Evolutionary conservation across 2,888 invertebrate genomes (phyloP).

Genomic region (Omphaloscelis lunosa): DNA sequence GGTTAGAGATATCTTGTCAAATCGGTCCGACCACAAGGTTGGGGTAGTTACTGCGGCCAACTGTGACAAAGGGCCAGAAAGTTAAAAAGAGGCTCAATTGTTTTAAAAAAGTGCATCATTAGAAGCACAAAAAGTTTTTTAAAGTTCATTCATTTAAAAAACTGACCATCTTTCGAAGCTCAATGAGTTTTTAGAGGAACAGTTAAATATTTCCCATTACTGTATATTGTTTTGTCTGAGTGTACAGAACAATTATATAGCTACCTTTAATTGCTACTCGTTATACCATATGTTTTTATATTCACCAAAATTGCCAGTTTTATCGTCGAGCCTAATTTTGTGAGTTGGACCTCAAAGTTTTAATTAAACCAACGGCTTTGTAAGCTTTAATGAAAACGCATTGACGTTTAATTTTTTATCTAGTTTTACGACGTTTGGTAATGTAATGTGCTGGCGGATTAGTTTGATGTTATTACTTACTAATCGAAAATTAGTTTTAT

Average conservation of each 20-base stretch:
- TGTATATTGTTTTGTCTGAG: constrained; percentile 21
- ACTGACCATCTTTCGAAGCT: neutral
- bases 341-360: constrained; percentile 48
- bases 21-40: neutral
- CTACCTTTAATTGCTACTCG: constrained; percentile 33
- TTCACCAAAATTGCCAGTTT: constrained; percentile 40
- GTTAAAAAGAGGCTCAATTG: neutral
- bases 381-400: constrained; percentile 34
- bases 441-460: constrained; percentile 7
- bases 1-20: too few species aligned
- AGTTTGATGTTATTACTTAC: neutral
- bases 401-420: constrained; percentile 41
- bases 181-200: neutral
- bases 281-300: constrained; percentile 40
- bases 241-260: constrained; percentile 21
- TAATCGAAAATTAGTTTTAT: neutral
- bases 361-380: constrained; percentile 49
- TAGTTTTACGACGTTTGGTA: constrained; percentile 37
- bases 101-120: neutral
- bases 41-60: neutral
- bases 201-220: neutral
- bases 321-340: constrained; percentile 47
- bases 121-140: neutral
- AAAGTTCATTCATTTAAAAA: neutral
- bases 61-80: neutral